A percentile compares a stretch with the other conserved stretches of the same genome.
phyloP scores from a whole-genome alignment of 2,797 vertebrate species.

The Pipistrellus pipistrellus region DNA sequence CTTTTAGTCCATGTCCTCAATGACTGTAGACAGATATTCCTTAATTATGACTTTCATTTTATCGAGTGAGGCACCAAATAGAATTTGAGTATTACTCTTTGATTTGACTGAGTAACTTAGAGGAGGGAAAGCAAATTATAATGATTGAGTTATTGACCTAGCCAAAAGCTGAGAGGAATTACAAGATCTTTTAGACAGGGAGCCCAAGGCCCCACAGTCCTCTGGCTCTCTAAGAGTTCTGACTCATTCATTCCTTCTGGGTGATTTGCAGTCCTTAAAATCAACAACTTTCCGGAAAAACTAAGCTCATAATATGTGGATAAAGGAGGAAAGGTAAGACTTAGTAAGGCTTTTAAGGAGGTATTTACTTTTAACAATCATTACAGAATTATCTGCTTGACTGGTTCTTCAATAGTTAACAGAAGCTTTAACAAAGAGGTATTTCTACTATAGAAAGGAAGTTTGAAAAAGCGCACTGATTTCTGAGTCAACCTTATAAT shows the following conservation, averaged over 20 bases:
- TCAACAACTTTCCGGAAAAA: not conserved
- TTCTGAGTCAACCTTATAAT: not conserved
- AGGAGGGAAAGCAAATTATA: not conserved
- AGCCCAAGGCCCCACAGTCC: not conserved
- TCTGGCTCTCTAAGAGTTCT: conserved; percentile 11
- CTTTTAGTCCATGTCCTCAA: not conserved
- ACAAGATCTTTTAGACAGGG: not conserved
- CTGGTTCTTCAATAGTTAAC: conserved; percentile 10
- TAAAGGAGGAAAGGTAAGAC: conserved; percentile 27
- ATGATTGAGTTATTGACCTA: not conserved
- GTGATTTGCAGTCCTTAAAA: not conserved
- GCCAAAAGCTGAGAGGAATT: not conserved
- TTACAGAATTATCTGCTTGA: conserved; percentile 21
- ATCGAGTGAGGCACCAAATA: conserved; percentile 18
- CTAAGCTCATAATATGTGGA: conserved; percentile 6
- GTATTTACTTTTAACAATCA: conserved; percentile 40
- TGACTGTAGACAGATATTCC: not conserved
- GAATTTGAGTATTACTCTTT: conserved; percentile 30
- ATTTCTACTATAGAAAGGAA: conserved; percentile 1
- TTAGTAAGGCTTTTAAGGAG: not conserved
- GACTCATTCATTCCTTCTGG: not conserved
- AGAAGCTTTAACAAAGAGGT: conserved; percentile 35
- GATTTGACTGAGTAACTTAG: not conserved
- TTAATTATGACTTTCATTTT: conserved; percentile 44
- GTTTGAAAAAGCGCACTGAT: not conserved